Base-by-base conservation (phyloP, 2,888 invertebrate genomes). In the Tipula unca region DNA sequence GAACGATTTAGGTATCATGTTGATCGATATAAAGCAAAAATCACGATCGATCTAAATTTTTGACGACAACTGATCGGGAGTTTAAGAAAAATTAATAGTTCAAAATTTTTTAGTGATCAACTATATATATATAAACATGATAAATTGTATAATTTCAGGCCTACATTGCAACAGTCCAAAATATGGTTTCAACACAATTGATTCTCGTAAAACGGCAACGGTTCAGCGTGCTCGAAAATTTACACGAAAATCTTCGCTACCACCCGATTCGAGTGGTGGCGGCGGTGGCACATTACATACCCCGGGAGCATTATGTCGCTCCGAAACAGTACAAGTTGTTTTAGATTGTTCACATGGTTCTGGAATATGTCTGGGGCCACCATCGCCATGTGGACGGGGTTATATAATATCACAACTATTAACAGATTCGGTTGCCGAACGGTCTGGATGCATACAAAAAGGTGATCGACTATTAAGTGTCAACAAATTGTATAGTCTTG, bases 401-500 rank as follows among this genome's bases (percentile, higher is more conserved):
- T 89, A 91, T 14, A 88, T 87, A 84, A 90, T 91, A 69, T 89
- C 89, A 29, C 90, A 91, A 87, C 88, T 91, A 3, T 85, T 90
- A 29, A 86, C 88, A 13, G 91, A 91, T 83, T 91, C 91, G 0
- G 90, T 90, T 86, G 91, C 91, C 25, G 91, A 91, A 48, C 13
- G 95, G 88, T 94, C 94, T 87, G 95, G 95, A 13, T 95, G 95
- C 88, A 92, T 95, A 39, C 95, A 95, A 92, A 92, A 94, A 83
- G 95, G 97, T 85, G 98, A 98, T 89, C 92, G 97, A 86, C 94
- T 98, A 13, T 92, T 97, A 90, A 94, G 96, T 3, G 94, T 98
- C 85, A 97, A 98, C 89, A 96, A 96, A 35, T 94, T 95, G 89
- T 94, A 94, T 85, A 94, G 93, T 87, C 89, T 95, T 85, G 94